These are phyloP conservation scores for Hyles vespertilio DNA, from an alignment of 1,140 invertebrate genomes.

Conservation along the genomic window DNA sequence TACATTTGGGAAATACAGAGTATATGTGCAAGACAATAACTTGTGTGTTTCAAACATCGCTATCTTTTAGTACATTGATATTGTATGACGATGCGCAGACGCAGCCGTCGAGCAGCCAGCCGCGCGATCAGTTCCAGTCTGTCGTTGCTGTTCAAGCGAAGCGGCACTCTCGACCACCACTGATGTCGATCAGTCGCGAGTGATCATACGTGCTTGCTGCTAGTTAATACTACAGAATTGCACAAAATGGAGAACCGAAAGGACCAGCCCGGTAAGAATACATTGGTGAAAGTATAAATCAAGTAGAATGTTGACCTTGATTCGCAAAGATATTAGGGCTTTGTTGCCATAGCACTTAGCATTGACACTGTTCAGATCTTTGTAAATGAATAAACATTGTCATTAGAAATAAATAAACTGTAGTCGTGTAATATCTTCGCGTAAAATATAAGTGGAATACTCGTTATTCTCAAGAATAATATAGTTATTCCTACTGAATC, in stretches of 20 bases:
- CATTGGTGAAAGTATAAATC: conserved; percentile 20
- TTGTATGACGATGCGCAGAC: conserved; percentile 3
- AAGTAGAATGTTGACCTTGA: conserved; percentile 3
- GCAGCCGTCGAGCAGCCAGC: neutral
- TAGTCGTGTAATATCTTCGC: too few relatives aligned
- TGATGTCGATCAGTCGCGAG: conserved; percentile 7
- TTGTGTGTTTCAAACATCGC: neutral
- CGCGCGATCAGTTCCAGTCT: neutral
- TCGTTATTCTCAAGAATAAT: too few relatives aligned
- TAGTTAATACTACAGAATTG: conserved; percentile 6
- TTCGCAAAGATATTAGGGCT: neutral
- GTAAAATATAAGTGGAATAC: too few relatives aligned
- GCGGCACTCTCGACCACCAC: neutral
- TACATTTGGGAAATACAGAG: too few relatives aligned
- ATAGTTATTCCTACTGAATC: too few relatives aligned
- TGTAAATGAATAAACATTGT: too few relatives aligned
- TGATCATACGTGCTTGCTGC: conserved; percentile 5
- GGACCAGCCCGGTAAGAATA: conserved; percentile 20
- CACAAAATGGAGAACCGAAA: conserved; percentile 21
- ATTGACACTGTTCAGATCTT: too few relatives aligned
- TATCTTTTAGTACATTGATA: neutral
- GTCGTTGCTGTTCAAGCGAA: conserved; percentile 3
- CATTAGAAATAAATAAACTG: too few relatives aligned
- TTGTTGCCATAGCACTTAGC: too few relatives aligned
- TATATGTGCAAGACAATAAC: neutral